phyloP scores from a whole-genome alignment of 2,888 invertebrate genomes.

The Ommatoiulus sabulosus region DNA sequence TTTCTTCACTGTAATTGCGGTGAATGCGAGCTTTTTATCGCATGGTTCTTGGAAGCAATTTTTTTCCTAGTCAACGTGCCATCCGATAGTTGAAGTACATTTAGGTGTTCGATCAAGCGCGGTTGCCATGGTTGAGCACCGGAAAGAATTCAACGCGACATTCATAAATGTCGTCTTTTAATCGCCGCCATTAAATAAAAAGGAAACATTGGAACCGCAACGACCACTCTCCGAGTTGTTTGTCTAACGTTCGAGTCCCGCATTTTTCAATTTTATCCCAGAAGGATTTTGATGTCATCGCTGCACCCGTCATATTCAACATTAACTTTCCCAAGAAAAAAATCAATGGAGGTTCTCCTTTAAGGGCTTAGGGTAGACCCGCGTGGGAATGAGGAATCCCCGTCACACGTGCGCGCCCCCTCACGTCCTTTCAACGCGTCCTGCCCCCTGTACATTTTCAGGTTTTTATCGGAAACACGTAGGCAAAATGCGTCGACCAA shows the following conservation, averaged over 20 bases:
- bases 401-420: neutral
- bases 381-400: neutral
- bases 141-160: too few relatives aligned
- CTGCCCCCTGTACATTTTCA: neutral
- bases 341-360: conserved; percentile 11
- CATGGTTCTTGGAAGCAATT: too few relatives aligned
- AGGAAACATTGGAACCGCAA: neutral
- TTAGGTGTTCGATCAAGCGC: too few relatives aligned
- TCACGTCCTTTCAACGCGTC: neutral
- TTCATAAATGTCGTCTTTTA: neutral
- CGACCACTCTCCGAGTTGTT: neutral
- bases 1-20: too few relatives aligned
- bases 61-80: too few relatives aligned
- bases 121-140: too few relatives aligned
- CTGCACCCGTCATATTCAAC: neutral
- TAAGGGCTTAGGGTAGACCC: neutral
- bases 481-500: neutral
- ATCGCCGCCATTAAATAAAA: neutral
- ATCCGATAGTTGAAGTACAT: too few relatives aligned
- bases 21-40: too few relatives aligned
- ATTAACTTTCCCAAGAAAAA: neutral
- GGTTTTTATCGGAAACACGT: conserved; percentile 27
- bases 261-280: neutral
- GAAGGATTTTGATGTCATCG: conserved; percentile 21
- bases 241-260: neutral